phyloP scores from a whole-genome alignment of 2,888 invertebrate species.

The Ferrisia virgata region DNA sequence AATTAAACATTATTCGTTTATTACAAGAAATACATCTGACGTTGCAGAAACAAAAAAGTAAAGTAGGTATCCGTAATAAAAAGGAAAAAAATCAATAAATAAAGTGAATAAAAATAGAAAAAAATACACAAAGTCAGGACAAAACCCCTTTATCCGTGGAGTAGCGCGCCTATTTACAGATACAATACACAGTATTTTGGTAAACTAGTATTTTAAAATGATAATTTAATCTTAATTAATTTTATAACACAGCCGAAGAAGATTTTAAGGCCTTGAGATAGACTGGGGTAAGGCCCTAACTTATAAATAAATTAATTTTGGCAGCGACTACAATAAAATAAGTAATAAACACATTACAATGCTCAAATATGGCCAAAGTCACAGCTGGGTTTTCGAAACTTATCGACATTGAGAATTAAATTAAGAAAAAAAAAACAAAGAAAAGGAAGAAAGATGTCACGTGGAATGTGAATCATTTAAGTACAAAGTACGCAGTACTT shows the following conservation, averaged over 20 bases:
- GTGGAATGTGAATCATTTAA: not conserved
- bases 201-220: not conserved
- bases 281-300: not conserved
- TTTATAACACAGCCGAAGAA: not conserved
- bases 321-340: not conserved
- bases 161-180: not conserved
- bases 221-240: not conserved
- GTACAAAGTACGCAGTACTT: not conserved
- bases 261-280: not conserved
- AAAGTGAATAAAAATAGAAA: not conserved
- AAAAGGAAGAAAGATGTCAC: not conserved
- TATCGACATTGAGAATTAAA: not conserved
- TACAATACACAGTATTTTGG: not conserved
- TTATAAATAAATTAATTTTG: no score
- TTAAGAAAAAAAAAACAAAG: not conserved
- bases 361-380: not conserved
- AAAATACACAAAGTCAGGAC: not conserved
- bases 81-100: not conserved
- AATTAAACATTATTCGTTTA: not conserved
- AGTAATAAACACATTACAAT: not conserved
- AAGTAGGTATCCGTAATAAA: not conserved
- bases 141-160: not conserved
- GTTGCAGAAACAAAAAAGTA: not conserved
- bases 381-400: not conserved
- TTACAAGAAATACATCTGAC: not conserved